Conservation (phyloP, 2,888 invertebrate species). For the Pseudeuparius sepicola region DNA sequence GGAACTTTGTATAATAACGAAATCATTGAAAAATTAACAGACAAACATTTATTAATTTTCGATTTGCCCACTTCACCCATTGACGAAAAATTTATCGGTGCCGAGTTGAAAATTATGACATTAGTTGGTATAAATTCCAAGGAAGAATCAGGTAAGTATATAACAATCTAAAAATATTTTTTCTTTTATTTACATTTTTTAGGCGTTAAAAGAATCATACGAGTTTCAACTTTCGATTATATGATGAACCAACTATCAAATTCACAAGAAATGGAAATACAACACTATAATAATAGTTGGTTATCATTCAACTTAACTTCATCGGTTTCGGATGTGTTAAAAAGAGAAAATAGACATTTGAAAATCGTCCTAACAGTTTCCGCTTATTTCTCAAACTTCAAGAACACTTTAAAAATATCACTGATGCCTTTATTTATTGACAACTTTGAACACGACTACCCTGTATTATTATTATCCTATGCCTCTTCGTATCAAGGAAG, state of each 20-base stretch:
- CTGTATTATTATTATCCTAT: constrained; percentile 35
- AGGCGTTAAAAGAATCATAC: constrained; percentile 28
- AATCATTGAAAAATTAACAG: constrained; percentile 26
- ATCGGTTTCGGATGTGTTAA: constrained; percentile 28
- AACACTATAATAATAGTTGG: constrained; percentile 36
- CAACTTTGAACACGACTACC: constrained; percentile 36
- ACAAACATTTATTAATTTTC: constrained; percentile 35
- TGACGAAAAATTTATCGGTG: constrained; percentile 34
- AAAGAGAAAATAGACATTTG: constrained; percentile 23
- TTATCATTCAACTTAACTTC: constrained; percentile 34
- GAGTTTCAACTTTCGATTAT: constrained; percentile 31
- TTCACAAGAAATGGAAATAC: constrained; percentile 27
- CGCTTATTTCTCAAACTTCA: constrained; percentile 25
- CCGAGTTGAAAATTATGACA: constrained; percentile 36
- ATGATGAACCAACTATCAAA: constrained; percentile 19
- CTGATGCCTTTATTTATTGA: constrained; percentile 32
- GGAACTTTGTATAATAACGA: constrained; percentile 26
- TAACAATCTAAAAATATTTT: background rate
- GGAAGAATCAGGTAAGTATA: constrained; percentile 22
- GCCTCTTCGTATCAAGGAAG: constrained; percentile 21
- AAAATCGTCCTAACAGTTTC: constrained; percentile 32
- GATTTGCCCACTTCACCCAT: constrained; percentile 32
- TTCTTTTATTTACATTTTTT: constrained; percentile 10
- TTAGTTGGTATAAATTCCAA: constrained; percentile 28
- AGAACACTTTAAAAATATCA: constrained; percentile 32